A percentile compares a stretch with the other conserved stretches of the same genome.
These are phyloP conservation scores for Hyperopisus bebe DNA, from an alignment of 2,113 vertebrate species.

Conservation along the genomic window DNA sequence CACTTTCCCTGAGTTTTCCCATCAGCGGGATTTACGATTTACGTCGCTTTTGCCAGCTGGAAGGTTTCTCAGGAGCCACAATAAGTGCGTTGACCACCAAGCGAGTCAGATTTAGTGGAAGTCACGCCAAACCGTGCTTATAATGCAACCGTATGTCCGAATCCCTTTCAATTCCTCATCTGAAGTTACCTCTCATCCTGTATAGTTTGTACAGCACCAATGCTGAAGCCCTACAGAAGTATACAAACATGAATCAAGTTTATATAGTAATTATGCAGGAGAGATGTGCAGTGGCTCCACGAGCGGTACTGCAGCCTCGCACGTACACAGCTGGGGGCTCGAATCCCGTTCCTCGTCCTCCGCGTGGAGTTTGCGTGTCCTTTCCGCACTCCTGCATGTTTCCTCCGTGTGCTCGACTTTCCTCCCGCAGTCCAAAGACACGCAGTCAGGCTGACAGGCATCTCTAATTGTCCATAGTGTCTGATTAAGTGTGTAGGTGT, in stretches of 20 bases:
- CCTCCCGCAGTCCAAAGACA: background rate
- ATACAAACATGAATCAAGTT: background rate
- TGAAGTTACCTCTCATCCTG: background rate
- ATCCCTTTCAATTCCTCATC: background rate
- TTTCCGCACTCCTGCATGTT: background rate
- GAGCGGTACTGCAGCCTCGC: background rate
- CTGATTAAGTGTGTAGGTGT: background rate
- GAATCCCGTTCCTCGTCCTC: background rate
- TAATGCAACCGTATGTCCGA: background rate
- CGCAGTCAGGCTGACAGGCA: background rate
- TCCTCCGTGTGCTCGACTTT: background rate
- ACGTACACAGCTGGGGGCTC: background rate
- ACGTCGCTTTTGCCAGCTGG: background rate
- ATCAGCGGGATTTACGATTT: background rate
- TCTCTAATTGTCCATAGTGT: background rate
- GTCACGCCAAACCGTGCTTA: background rate
- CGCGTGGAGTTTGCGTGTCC: background rate
- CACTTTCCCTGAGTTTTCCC: background rate
- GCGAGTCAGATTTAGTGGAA: background rate
- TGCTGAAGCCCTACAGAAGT: background rate
- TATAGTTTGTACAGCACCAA: background rate
- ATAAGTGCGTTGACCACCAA: background rate
- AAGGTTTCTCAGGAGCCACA: background rate
- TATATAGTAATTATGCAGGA: background rate
- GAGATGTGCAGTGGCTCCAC: background rate